Conservation (phyloP, 2,797 vertebrate genomes). For the Thaleichthys pacificus region DNA sequence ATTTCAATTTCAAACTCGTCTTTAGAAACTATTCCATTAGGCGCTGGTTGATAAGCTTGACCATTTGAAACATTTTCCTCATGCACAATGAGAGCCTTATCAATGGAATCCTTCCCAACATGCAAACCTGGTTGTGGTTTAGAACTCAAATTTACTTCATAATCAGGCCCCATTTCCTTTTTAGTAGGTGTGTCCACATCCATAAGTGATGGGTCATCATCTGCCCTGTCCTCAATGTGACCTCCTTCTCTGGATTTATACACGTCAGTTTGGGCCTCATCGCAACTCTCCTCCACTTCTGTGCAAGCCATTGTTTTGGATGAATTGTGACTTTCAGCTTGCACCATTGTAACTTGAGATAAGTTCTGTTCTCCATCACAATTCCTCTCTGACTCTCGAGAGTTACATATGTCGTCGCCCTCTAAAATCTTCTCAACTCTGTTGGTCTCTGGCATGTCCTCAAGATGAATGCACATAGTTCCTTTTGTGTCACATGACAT, state of each 20-base stretch:
- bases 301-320: background rate
- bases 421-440: constrained; percentile 13
- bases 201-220: constrained; percentile 11
- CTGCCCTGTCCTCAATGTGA: constrained; percentile 3
- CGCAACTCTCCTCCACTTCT: constrained; percentile 15
- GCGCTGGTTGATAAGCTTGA: constrained; percentile 12
- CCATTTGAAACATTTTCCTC: constrained; percentile 19
- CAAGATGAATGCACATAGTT: constrained; percentile 30
- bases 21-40: constrained; percentile 12
- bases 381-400: background rate
- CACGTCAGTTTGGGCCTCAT: constrained; percentile 16
- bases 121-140: constrained; percentile 7
- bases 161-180: background rate
- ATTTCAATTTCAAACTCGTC: constrained; percentile 9
- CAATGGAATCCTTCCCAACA: constrained; percentile 15
- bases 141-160: constrained; percentile 33
- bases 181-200: constrained; percentile 4
- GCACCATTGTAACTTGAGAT: constrained; percentile 23
- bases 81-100: background rate
- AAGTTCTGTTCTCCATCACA: constrained; percentile 21
- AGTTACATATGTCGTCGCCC: constrained; percentile 4
- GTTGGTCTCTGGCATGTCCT: constrained; percentile 10
- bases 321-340: constrained; percentile 20
- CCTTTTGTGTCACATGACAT: constrained; percentile 35
- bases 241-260: constrained; percentile 23